Evolutionary conservation across 2,113 vertebrate genomes (phyloP), one percentile per base, ranked within the genome.

Genomic region (Clarias batrachus): DNA sequence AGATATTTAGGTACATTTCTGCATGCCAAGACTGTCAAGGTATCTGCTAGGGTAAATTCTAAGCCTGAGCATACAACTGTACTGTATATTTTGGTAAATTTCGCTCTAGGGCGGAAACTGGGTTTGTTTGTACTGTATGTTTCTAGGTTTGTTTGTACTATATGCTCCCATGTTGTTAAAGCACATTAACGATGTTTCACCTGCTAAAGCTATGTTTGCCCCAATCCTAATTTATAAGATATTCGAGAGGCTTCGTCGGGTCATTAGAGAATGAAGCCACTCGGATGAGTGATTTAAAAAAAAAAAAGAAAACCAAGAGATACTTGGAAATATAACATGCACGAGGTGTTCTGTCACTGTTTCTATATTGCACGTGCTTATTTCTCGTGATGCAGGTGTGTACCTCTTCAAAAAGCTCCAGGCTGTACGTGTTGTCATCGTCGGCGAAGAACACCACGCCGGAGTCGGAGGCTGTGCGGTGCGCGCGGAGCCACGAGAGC

Each of bases 391-490:
- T 11, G 65, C 3, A 30, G 0, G 25, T 48, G 4, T 63, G 71
- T 95, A 99, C 98, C 98, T 98, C 98, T 70, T 98, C 96, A 88
- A 99, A 99, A 82, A 99, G 96, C 94, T 99, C 98, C 93, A 99
- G 96, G 85, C 98, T 99, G 95, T 99, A 99, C 63, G 97, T 99
- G 95, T 99, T 99, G 94, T 99, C 98, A 88, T 99, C 98, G 91
- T 99, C 98, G 4, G 98, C 98, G 93, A 99, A 99, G 93, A 97
- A 99, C 54, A 99, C 97, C 90, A 98, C 97, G 0, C 97, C 98
- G 3, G 95, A 62, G 90, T 96, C 96, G 7, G 93, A 90, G 83
- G 87, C 91, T 91, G 93, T 92, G 90, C 97, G 95, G 77, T 96
- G 94, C 92, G 95, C 95, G 25, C 98, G 93, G 88, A 99, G 94